Conservation (phyloP, 2,113 vertebrate species). For the Gadus macrocephalus region DNA sequence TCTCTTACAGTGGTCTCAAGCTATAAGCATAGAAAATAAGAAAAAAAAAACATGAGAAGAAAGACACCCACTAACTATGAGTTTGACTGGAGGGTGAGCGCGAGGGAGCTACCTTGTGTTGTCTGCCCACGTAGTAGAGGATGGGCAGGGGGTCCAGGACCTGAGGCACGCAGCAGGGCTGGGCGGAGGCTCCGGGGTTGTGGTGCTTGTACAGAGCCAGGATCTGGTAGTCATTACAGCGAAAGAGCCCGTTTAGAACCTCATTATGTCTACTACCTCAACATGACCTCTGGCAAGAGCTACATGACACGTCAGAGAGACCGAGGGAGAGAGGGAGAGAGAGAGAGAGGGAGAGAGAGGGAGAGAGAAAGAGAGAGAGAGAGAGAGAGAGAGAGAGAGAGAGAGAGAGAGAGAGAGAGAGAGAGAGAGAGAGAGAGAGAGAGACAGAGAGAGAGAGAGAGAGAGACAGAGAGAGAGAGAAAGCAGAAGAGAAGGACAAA, state of each 20-base stretch:
- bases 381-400: not conserved
- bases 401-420: not conserved
- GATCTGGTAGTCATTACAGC: slow-evolving; percentile 67
- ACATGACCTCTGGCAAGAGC: slow-evolving; percentile 8
- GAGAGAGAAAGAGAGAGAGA: not conserved
- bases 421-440: not conserved
- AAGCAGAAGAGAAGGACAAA: not conserved
- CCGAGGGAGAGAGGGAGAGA: not conserved
- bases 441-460: not conserved
- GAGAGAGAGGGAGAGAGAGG: not conserved
- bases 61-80: too few relatives aligned
- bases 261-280: slow-evolving; percentile 11
- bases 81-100: not conserved
- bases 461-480: not conserved
- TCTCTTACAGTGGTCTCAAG: too few relatives aligned
- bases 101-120: slow-evolving; percentile 68
- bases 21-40: too few relatives aligned
- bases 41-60: too few relatives aligned
- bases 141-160: slow-evolving; percentile 82
- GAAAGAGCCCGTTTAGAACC: slow-evolving; percentile 15
- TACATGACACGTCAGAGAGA: slow-evolving; percentile 2
- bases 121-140: slow-evolving; percentile 87
- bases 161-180: slow-evolving; percentile 86
- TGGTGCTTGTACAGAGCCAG: slow-evolving; percentile 87
- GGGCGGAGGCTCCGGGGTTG: slow-evolving; percentile 87